Evolutionary conservation across 1,140 invertebrate genomes (phyloP), one percentile per base, ranked within the genome.

Genomic region (Musca vetustissima): DNA sequence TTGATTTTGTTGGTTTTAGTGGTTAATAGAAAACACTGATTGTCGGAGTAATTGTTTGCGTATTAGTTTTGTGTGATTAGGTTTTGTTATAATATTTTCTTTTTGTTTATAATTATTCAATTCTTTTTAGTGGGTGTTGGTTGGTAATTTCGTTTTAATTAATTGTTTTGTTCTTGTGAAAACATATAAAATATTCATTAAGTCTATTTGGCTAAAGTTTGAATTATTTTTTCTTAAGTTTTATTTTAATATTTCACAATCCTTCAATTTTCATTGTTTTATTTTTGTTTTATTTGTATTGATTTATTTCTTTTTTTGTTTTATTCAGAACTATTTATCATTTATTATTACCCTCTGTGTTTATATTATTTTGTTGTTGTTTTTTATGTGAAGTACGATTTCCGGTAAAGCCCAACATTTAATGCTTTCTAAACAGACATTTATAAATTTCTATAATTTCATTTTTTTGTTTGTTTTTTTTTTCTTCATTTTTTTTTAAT

Each of bases 391-490:
- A 52, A 11, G 11, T 32, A 43, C 36, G 11, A 11, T 52, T 64
- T 24, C 57, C 59, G 49, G 22, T 69, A 69, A 79, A 80, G 78
- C 61, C 77, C 76, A 79, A 80, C 78, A 79, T 79, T 79, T 73
- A 80, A 80, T 80, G 75, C 76, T 73, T 73, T 76, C 73, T 79
- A 79, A 22, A 68, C 57, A 68, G 15, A 69, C 48, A 64, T 53
- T 43, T 64, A 69, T 69, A 43, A 43, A 13, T 52, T 53, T 64
- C 24, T 66, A 61, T 43, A 61, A 9, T 61, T 43, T 43, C 13
- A 7, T 43, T 43, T 43, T 28, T 61, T 61, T 55, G 9, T 24
- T 13, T 21, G n/a, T 53, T 59, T 28, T 59, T 28, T 59, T 32
- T 59, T 32, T 28, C 28, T 19, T 61, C 36, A n/a, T n/a, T n/a